phyloP scores from a whole-genome alignment of 2,113 vertebrate species.

The Lamprotornis superbus region DNA sequence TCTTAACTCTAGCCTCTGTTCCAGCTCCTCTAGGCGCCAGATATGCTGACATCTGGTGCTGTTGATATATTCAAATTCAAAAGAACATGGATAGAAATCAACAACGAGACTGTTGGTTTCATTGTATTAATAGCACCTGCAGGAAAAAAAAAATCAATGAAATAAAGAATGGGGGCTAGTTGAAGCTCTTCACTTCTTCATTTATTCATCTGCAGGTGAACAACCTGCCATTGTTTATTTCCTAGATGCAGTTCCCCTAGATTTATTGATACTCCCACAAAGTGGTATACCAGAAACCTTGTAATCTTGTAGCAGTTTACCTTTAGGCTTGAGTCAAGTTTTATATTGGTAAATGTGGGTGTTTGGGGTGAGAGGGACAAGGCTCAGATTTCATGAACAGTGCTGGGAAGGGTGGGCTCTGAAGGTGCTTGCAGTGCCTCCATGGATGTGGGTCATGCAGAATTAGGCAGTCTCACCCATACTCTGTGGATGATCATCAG shows the following conservation, averaged over 20 bases:
- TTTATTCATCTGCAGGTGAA: neutral
- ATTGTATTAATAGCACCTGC: neutral
- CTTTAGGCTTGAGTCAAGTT: neutral
- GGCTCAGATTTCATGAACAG: accelerated
- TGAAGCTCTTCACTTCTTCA: neutral
- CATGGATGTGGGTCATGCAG: neutral
- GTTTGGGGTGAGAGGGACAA: neutral
- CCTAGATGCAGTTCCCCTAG: neutral
- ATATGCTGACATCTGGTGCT: neutral
- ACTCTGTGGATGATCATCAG: neutral
- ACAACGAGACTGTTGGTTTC: neutral
- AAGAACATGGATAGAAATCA: neutral
- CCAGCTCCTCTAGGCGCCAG: too few relatives aligned
- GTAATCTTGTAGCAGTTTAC: neutral
- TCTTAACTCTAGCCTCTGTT: too few relatives aligned
- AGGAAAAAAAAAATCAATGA: neutral
- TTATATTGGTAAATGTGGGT: neutral
- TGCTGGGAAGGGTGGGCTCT: neutral
- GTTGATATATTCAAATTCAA: neutral
- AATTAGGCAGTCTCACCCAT: neutral
- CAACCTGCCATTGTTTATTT: neutral
- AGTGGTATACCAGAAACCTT: neutral
- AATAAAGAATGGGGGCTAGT: neutral
- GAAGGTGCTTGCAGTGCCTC: neutral
- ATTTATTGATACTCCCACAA: neutral